Conservation (phyloP, 2,113 vertebrate genomes). For the Brevimyrus niger region DNA sequence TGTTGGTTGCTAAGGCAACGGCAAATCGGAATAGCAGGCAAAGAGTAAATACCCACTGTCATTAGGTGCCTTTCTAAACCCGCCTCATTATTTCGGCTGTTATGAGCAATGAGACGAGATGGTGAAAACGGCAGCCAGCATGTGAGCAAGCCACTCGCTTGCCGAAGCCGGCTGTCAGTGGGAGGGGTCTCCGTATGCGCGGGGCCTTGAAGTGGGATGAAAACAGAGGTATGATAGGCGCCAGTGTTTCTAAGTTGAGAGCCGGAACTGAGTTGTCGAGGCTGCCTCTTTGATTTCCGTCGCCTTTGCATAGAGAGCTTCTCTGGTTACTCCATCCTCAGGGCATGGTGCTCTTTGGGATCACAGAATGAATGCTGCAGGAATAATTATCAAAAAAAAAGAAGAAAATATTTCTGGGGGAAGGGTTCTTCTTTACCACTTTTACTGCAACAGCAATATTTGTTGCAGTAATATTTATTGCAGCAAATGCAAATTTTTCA, state of each 20-base stretch:
- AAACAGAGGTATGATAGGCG: not conserved
- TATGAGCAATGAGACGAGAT: not conserved
- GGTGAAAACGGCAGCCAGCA: not conserved
- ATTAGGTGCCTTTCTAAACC: not conserved
- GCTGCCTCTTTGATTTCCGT: not conserved
- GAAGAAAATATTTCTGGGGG: no score
- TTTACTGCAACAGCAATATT: not conserved
- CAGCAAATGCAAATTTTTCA: not conserved
- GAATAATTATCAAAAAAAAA: not conserved
- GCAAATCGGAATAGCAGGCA: not conserved
- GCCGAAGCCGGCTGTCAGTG: not conserved
- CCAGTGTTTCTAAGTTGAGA: conserved; percentile 2
- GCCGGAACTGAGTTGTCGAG: not conserved
- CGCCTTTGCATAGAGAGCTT: not conserved
- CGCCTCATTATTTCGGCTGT: conserved; percentile 5
- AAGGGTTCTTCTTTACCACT: not conserved
- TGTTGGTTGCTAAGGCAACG: conserved; percentile 9
- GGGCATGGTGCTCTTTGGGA: not conserved
- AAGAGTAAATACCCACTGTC: not conserved
- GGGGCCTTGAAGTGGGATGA: conserved; percentile 4
- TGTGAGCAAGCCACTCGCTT: not conserved
- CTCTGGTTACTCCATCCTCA: no score
- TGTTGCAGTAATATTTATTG: not conserved
- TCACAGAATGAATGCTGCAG: not conserved
- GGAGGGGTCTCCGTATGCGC: not conserved